A percentile compares a stretch with the other conserved stretches of the same genome.
These are phyloP conservation scores for Kryptolebias marmoratus DNA, from an alignment of 2,113 vertebrate genomes.

Conservation along the genomic window DNA sequence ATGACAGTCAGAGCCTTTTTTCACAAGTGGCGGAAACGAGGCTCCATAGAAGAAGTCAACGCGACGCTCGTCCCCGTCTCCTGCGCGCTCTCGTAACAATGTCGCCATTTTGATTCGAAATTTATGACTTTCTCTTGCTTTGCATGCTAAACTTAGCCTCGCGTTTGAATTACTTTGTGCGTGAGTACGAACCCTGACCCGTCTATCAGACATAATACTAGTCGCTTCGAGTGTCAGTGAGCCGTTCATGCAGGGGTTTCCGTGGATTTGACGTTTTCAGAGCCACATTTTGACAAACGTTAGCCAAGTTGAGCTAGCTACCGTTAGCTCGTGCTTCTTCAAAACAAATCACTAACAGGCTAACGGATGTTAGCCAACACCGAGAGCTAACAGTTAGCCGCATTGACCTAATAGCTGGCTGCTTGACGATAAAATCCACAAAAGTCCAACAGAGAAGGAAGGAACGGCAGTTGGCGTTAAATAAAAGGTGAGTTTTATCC, in stretches of 20 bases:
- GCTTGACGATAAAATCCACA: constrained; percentile 36
- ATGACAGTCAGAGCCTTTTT: no score
- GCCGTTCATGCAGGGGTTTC: not conserved
- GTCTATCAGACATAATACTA: constrained; percentile 15
- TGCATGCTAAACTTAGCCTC: constrained; percentile 71
- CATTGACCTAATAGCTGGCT: constrained; percentile 41
- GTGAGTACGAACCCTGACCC: constrained; percentile 48
- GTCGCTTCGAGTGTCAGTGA: constrained; percentile 8
- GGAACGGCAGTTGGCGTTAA: constrained; percentile 16
- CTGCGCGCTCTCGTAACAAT: constrained; percentile 62
- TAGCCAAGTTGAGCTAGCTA: constrained; percentile 71
- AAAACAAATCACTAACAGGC: constrained; percentile 76
- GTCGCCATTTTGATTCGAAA: constrained; percentile 85
- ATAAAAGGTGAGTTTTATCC: constrained; percentile 61
- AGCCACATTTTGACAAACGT: constrained; percentile 57
- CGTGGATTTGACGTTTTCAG: constrained; percentile 32
- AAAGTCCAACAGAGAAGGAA: constrained; percentile 14
- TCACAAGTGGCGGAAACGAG: no score
- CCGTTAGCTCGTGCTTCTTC: constrained; percentile 62
- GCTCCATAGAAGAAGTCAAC: no score
- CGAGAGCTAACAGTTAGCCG: constrained; percentile 50
- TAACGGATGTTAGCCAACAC: constrained; percentile 52
- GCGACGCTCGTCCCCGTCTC: constrained; percentile 44
- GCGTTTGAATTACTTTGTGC: constrained; percentile 52
- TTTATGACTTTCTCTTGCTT: constrained; percentile 80